phyloP scores from a whole-genome alignment of 1,140 invertebrate species.

The Sipha flava region DNA sequence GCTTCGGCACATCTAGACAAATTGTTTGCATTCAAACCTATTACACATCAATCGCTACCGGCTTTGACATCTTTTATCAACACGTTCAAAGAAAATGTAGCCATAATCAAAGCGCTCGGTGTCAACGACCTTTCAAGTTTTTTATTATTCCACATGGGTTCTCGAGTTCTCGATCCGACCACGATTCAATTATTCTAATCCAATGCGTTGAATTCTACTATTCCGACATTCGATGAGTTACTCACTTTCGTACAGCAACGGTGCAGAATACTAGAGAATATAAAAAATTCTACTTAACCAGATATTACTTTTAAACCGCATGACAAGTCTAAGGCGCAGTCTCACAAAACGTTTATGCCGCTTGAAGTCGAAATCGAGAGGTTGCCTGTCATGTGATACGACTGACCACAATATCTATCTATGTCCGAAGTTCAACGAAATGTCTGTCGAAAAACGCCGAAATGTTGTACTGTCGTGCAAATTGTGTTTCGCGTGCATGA shows the following conservation, averaged over 20 bases:
- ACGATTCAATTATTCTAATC: not conserved
- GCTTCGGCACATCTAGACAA: not conserved
- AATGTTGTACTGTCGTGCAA: not conserved
- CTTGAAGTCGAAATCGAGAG: not conserved
- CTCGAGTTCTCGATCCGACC: not conserved
- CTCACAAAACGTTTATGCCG: not conserved
- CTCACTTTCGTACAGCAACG: not conserved
- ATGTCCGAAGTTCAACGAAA: not conserved
- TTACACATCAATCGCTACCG: not conserved
- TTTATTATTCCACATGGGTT: not conserved
- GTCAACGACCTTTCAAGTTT: not conserved
- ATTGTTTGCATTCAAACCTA: not conserved
- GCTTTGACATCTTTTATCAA: not conserved
- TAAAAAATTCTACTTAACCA: not conserved
- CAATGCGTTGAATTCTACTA: not conserved
- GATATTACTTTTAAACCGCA: not conserved
- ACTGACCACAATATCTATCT: not conserved
- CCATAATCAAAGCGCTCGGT: not conserved
- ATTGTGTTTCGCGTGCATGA: not conserved
- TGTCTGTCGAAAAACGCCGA: not conserved
- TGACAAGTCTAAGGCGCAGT: not conserved
- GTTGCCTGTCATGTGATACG: not conserved
- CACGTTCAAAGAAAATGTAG: not conserved
- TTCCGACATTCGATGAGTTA: not conserved
- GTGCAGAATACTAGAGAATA: not conserved